Base-by-base conservation (phyloP, 2,888 invertebrate genomes). In the Branchellion lobata region DNA sequence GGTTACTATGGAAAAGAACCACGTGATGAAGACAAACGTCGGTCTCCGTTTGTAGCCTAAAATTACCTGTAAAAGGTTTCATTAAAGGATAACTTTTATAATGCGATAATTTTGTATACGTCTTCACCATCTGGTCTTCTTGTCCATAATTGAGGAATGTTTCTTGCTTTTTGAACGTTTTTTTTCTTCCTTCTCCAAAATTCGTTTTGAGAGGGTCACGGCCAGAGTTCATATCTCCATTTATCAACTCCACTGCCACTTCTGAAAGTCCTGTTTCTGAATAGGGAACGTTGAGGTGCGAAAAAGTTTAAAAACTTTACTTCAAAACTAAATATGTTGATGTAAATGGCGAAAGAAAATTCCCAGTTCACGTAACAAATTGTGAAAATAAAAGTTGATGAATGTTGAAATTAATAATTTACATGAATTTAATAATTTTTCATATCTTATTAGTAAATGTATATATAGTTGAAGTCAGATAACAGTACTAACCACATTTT, bases 61-160 rank as follows among this genome's bases (percentile, higher is more conserved):
- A 5, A 57, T 57, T 5, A n/a, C 5, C 61, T 57, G 61, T 57
- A n/a, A 18, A n/a, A 18, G 24, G 5, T 57, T 3, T 40, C 14
- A 40, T 40, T 40, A 40, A 40, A 40, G 5, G 40, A 40, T 40
- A 40, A 5, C 14, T 40, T 40, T 40, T 14, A 8, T 40, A 8
- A 40, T 40, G 14, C 14, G 14, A 8, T 5, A 5, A 40, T 40
- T 40, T 40, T 40, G 40, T 8, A 40, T 40, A 40, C 14, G 5
- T 14, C 40, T n/a, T 18, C 8, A 57, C 61, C 61, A 57, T 57
- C 21, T 57, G 61, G n/a, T 57, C 61, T 57, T 57, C 61, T 57
- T 57, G 61, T 57, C 61, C 61, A n/a, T 57, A 57, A n/a, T 57
- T 57, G 21, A 57, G 24, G 24, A 24, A 57, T 24, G 21, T 57